A percentile compares a stretch with the other conserved stretches of the same genome.
Conservation (phyloP, 2,888 invertebrate species). For the Tribolium freemani region DNA sequence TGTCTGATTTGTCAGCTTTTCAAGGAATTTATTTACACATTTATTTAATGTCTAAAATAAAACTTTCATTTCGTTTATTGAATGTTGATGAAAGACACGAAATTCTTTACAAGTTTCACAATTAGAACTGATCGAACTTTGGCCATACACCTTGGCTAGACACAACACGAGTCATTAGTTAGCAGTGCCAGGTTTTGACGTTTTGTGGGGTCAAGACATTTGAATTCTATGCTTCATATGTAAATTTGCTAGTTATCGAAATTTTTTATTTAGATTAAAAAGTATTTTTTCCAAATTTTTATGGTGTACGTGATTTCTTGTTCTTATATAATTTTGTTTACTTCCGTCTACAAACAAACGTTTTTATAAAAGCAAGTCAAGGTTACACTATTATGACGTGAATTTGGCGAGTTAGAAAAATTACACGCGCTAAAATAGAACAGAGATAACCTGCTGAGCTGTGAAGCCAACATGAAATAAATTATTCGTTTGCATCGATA, state of each 20-base stretch:
- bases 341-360: slow-evolving; percentile 33
- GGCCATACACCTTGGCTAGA: not conserved
- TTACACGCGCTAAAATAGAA: slow-evolving; percentile 26
- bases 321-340: slow-evolving; percentile 41
- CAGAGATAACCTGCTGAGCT: not conserved
- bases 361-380: slow-evolving; percentile 41
- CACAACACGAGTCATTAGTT: not conserved
- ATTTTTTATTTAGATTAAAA: not conserved
- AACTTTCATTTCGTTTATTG: not conserved
- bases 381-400: slow-evolving; percentile 36
- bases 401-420: slow-evolving; percentile 35
- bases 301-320: slow-evolving; percentile 22
- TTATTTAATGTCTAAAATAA: not conserved
- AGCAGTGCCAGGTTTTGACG: not conserved
- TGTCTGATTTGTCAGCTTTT: not conserved
- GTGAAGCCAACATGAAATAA: not conserved
- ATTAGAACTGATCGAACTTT: not conserved
- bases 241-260: not conserved
- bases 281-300: not conserved
- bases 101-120: not conserved
- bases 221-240: not conserved
- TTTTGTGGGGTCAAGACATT: not conserved
- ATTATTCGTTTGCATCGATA: no score
- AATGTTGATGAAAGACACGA: not conserved
- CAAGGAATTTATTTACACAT: not conserved